These are phyloP conservation scores for Pentamera pediparva DNA, from an alignment of 53 echinoderm and acorn worm species.

Conservation along the genomic window DNA sequence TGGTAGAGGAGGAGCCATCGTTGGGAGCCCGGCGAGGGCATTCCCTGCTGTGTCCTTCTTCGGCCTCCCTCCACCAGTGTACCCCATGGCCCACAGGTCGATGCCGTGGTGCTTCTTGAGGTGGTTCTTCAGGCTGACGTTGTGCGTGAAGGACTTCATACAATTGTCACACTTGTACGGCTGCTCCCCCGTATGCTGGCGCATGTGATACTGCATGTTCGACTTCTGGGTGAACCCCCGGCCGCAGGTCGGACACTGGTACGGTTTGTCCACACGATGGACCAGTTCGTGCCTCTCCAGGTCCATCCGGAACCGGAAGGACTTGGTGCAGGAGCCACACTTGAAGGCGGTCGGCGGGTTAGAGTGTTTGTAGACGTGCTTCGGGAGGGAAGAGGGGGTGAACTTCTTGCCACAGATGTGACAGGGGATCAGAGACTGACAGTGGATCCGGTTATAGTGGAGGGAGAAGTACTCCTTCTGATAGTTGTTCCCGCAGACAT, in stretches of 20 bases:
- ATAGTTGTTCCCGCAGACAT: constrained; percentile 48
- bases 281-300: constrained; percentile 61
- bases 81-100: constrained; percentile 67
- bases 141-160: constrained; percentile 74
- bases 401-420: constrained; percentile 55
- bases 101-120: constrained; percentile 84
- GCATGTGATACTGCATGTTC: constrained; percentile 72
- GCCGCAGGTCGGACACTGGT: constrained; percentile 74
- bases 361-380: constrained; percentile 39
- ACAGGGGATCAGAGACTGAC: constrained; percentile 30
- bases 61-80: constrained; percentile 23
- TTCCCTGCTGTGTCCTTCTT: too few species aligned
- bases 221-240: constrained; percentile 77
- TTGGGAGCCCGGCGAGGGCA: too few species aligned
- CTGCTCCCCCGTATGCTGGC: constrained; percentile 83
- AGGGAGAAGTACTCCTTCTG: constrained; percentile 47
- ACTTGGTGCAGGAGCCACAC: constrained; percentile 53
- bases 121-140: constrained; percentile 91
- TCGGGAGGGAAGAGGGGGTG: constrained; percentile 34
- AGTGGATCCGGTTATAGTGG: constrained; percentile 45
- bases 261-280: constrained; percentile 64
- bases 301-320: constrained; percentile 44
- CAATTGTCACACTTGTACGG: constrained; percentile 80
- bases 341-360: constrained; percentile 37
- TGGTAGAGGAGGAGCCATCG: too few species aligned